Conservation (phyloP, 2,797 vertebrate genomes). For the Leptodactylus fallax region DNA sequence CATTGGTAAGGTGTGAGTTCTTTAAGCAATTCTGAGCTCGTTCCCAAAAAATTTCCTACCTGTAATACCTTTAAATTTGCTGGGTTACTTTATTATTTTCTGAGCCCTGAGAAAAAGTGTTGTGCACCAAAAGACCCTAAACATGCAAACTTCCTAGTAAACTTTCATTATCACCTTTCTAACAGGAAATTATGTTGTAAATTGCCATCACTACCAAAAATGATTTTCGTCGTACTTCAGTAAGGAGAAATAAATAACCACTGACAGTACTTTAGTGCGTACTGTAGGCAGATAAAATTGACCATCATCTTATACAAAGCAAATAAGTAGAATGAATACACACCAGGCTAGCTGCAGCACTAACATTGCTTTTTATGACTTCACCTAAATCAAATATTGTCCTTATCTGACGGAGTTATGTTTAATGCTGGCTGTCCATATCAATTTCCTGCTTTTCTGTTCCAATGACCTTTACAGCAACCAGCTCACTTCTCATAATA, state of each 20-base stretch:
- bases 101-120: not conserved
- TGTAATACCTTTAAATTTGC: not conserved
- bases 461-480: constrained; percentile 36
- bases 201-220: not conserved
- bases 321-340: not conserved
- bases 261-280: not conserved
- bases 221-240: not conserved
- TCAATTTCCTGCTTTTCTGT: constrained; percentile 53
- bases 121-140: not conserved
- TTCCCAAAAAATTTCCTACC: too few species aligned
- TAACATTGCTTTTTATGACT: constrained; percentile 6
- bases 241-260: not conserved
- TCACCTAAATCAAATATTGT: constrained; percentile 47
- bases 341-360: not conserved
- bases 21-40: too few species aligned
- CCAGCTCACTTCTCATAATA: constrained; percentile 10
- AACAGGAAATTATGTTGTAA: not conserved
- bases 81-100: not conserved
- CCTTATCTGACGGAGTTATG: constrained; percentile 37
- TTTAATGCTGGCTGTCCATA: constrained; percentile 35
- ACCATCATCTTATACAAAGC: not conserved
- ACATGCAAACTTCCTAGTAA: not conserved
- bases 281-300: not conserved
- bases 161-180: not conserved
- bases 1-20: too few species aligned